Base-by-base conservation (phyloP, 2,797 vertebrate genomes). In the Sebastes steindachneri region DNA sequence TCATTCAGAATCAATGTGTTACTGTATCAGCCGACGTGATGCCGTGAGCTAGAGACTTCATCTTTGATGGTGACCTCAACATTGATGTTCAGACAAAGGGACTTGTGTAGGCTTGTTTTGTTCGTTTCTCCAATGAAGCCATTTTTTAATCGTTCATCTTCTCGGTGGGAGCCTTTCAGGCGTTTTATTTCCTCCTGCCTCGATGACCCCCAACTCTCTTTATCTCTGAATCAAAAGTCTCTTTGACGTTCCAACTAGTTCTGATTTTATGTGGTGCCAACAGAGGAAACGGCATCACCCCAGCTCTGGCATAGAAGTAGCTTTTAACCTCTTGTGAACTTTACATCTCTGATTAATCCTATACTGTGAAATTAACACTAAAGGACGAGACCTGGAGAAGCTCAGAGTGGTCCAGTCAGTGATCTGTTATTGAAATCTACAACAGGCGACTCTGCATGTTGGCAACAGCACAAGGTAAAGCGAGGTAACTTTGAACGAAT, bases 151-250 rank as follows among this genome's bases (percentile, higher is more conserved):
- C 1, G 1, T 35, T 76, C 37, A 10, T 81, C 41, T 57, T 55
- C 54, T 21, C 29, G 25, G 19, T 9, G 10, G 29, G 31, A 65
- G 29, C 23, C 54, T 51, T 55, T 55, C n/a, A 19, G 26, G 23
- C 62, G 5, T 88, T 84, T 85, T 77, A 75, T 84, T 73, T 77
- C 65, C 66, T 68, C 33, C 25, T 31, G 28, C 66, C 21, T 35
- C 5, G 9, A 55, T 55, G 73, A 78, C 69, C 75, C 21, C 19
- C 31, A 2, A 1, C 19, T 74, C 33, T 29, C 35, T 75, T 67
- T 37, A 37, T 58, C 57, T 7, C 23, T 75, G 54, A 70, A 72
- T 84, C 54, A 77, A 57, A 80, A 54, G 29, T 65, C 10, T 70
- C 51, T 73, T 64, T 83, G 57, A 77, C 9, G 10, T 37, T 73